Evolutionary conservation across 1,140 invertebrate genomes (phyloP).

Genomic region (Drosophila rhopaloa): DNA sequence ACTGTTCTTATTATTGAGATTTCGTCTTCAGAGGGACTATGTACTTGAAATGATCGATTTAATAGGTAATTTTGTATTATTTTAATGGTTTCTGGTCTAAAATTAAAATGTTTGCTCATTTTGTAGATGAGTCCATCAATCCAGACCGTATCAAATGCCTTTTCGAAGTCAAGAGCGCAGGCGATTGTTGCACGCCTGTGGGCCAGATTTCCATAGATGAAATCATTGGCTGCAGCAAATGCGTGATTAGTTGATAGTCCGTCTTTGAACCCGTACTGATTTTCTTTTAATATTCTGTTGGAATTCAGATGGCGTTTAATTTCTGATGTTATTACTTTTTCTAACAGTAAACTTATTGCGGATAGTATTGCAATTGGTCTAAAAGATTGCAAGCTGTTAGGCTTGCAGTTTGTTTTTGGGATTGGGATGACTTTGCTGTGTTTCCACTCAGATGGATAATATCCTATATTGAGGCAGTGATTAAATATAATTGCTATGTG

Average conservation of each 20-base stretch:
- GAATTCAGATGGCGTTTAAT: too few relatives aligned
- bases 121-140: conserved; percentile 13
- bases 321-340: too few relatives aligned
- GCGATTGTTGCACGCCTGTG: too few relatives aligned
- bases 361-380: neutral
- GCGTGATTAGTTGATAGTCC: too few relatives aligned
- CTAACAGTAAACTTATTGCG: neutral
- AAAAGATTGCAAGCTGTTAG: too few relatives aligned
- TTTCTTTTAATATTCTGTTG: too few relatives aligned
- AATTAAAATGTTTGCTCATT: conserved; percentile 2
- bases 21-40: neutral
- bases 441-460: neutral
- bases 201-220: too few relatives aligned
- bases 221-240: too few relatives aligned
- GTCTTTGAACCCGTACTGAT: too few relatives aligned
- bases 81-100: neutral
- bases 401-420: neutral
- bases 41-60: neutral
- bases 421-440: neutral
- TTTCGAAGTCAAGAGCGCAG: too few relatives aligned
- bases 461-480: neutral
- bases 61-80: conserved; percentile 14
- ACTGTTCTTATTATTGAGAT: neutral
- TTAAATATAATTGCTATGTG: neutral
- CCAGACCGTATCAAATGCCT: neutral